Conservation (phyloP, 2,888 invertebrate genomes). For the Ectropis crepuscularia region DNA sequence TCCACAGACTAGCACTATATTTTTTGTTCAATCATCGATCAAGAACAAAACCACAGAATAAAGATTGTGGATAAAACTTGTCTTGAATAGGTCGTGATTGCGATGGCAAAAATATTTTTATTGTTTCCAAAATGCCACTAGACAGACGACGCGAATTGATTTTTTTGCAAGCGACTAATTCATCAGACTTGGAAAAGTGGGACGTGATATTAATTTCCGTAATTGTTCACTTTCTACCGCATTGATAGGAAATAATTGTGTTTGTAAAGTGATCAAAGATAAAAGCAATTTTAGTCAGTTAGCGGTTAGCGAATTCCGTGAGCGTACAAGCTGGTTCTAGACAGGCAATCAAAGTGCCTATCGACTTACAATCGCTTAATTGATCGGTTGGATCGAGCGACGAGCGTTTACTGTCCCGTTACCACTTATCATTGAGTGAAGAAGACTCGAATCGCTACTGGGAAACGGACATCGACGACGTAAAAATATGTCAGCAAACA, state of each 20-base stretch:
- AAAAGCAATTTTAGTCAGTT: constrained; percentile 20
- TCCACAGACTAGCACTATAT: constrained; percentile 21
- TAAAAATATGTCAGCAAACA: constrained; percentile 40
- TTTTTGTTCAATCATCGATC: constrained; percentile 30
- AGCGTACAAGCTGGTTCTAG: constrained; percentile 15
- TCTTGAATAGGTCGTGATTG: constrained; percentile 54
- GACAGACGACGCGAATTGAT: constrained; percentile 36
- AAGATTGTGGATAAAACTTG: constrained; percentile 44
- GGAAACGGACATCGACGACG: constrained; percentile 47
- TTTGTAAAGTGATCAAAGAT: constrained; percentile 35
- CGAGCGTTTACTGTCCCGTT: constrained; percentile 47
- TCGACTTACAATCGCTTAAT: constrained; percentile 59
- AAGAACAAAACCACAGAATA: constrained; percentile 28
- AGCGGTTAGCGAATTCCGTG: constrained; percentile 19
- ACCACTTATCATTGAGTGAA: constrained; percentile 50
- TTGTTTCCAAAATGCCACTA: constrained; percentile 33
- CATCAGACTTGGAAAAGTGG: constrained; percentile 32
- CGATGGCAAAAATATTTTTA: constrained; percentile 45
- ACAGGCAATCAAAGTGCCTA: constrained; percentile 43
- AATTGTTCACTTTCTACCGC: constrained; percentile 40
- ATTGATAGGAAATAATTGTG: constrained; percentile 31
- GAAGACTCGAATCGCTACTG: constrained; percentile 52
- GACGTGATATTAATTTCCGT: constrained; percentile 35
- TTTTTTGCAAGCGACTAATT: constrained; percentile 37
- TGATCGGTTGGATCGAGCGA: constrained; percentile 53